Percentiles rank a stretch among this genome's conserved stretches.
Conservation (phyloP, 2,888 invertebrate genomes). For the Chrysolina haemoptera region DNA sequence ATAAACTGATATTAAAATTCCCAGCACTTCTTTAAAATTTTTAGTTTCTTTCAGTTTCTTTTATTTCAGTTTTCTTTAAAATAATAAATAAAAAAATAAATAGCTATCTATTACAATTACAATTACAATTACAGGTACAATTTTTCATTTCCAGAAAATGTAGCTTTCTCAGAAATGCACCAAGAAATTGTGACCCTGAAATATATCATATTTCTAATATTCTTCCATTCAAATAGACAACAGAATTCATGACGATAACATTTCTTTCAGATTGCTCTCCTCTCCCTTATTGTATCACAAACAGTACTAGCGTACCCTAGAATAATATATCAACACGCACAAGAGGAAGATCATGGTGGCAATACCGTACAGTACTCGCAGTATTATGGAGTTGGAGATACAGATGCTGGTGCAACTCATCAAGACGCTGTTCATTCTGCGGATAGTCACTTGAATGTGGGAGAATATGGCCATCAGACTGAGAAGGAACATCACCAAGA, state of each 20-base stretch:
- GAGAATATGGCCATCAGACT: slow-evolving; percentile 35
- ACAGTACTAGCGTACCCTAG: slow-evolving; percentile 43
- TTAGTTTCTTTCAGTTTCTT: too few species aligned
- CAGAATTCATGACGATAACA: not conserved
- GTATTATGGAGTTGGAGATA: slow-evolving; percentile 42
- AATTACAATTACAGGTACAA: too few species aligned
- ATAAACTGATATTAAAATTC: too few species aligned
- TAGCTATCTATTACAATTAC: too few species aligned
- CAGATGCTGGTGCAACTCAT: slow-evolving; percentile 37
- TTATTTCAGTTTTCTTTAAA: too few species aligned
- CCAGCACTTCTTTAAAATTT: too few species aligned
- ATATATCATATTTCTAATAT: too few species aligned
- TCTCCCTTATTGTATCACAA: slow-evolving; percentile 34
- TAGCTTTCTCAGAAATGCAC: too few species aligned
- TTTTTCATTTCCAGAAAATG: too few species aligned
- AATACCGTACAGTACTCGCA: slow-evolving; percentile 45
- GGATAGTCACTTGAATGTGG: slow-evolving; percentile 42
- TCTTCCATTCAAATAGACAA: too few species aligned
- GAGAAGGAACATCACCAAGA: slow-evolving; percentile 36
- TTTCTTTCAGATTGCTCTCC: slow-evolving; percentile 36
- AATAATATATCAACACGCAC: slow-evolving; percentile 48
- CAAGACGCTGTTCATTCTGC: slow-evolving; percentile 43
- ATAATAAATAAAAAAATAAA: too few species aligned
- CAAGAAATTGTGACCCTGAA: too few species aligned
- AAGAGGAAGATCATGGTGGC: slow-evolving; percentile 40